A percentile compares a stretch with the other conserved stretches of the same genome.
phyloP scores from a whole-genome alignment of 2,888 invertebrate genomes.

The Rhagophthalmus giganteus region DNA sequence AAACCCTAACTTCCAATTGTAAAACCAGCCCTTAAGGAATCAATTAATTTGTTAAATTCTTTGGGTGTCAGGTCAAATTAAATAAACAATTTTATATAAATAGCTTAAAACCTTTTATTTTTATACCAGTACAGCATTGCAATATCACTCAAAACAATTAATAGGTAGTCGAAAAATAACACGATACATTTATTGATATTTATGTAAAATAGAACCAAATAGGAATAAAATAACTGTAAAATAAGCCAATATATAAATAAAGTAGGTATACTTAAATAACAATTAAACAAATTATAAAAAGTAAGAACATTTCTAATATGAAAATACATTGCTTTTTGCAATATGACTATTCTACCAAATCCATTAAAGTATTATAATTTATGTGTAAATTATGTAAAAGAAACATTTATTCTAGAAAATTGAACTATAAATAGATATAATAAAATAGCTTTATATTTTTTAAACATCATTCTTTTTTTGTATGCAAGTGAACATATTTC shows the following conservation, averaged over 20 bases:
- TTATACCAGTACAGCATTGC: constrained; percentile 34
- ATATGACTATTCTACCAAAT: neutral
- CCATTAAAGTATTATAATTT: too few species aligned
- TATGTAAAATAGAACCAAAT: neutral
- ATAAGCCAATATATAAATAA: neutral
- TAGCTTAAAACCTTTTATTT: constrained; percentile 33
- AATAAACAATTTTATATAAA: constrained; percentile 2
- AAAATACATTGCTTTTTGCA: neutral
- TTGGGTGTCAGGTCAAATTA: too few species aligned
- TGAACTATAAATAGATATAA: too few species aligned
- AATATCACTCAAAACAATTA: constrained; percentile 28
- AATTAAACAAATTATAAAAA: neutral
- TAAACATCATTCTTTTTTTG: too few species aligned
- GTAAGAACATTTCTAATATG: neutral
- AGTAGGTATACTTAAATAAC: neutral
- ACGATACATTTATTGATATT: too few species aligned
- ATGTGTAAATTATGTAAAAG: too few species aligned
- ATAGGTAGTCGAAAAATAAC: constrained; percentile 6
- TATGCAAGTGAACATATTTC: neutral
- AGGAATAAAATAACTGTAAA: neutral
- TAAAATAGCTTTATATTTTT: too few species aligned
- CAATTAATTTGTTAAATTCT: neutral
- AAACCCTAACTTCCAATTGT: too few species aligned
- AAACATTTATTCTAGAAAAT: too few species aligned
- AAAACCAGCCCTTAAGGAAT: too few species aligned